phyloP scores from a whole-genome alignment of 2,113 vertebrate species.

The Nothoprocta pentlandii region DNA sequence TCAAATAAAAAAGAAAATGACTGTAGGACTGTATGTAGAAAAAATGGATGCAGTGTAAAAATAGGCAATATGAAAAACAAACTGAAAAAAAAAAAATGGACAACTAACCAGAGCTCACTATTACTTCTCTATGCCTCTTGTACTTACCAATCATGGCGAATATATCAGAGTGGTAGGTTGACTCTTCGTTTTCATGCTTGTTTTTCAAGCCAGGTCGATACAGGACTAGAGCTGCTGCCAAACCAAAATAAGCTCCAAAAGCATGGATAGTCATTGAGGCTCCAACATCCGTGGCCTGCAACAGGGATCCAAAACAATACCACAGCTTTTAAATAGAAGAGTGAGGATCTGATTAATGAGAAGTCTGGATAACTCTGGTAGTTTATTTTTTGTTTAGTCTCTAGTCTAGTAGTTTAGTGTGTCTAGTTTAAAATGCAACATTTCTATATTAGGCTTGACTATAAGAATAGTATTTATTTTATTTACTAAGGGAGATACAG shows the following conservation, averaged over 20 bases:
- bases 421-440: background rate
- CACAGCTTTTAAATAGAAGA: background rate
- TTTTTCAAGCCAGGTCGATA: conserved; percentile 84
- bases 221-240: conserved; percentile 85
- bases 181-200: conserved; percentile 88
- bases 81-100: background rate
- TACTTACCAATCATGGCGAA: conserved; percentile 97
- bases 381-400: background rate
- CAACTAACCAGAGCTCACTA: rapidly evolving
- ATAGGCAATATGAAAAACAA: background rate
- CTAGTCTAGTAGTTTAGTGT: background rate
- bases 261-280: conserved; percentile 97
- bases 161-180: conserved; percentile 91
- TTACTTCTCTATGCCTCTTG: background rate
- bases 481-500: background rate
- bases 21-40: background rate
- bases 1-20: background rate
- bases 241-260: conserved; percentile 96
- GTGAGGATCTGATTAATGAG: background rate
- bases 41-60: background rate
- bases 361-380: background rate
- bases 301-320: background rate
- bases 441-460: background rate
- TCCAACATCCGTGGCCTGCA: conserved; percentile 90
- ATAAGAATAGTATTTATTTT: background rate